Percentiles rank a stretch among this genome's conserved stretches.
Evolutionary conservation across 2,797 vertebrate species (phyloP).

Genomic region (Hippocampus kuda): DNA sequence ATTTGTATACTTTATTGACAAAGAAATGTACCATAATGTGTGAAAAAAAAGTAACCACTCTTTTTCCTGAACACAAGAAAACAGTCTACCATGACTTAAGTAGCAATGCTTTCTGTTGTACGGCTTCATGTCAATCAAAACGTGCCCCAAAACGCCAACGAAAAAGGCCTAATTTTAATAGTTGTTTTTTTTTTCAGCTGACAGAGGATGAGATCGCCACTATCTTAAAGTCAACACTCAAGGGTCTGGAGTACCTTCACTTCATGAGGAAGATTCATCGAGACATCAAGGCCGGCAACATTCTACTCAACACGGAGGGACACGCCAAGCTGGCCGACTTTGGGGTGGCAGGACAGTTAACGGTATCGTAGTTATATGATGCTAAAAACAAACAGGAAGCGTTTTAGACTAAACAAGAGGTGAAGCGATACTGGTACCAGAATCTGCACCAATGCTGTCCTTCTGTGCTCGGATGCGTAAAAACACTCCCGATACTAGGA

Average conservation of each 20-base stretch:
- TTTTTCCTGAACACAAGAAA: too few relatives aligned
- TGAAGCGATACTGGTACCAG: too few relatives aligned
- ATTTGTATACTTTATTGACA: too few relatives aligned
- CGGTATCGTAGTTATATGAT: constrained; percentile 61
- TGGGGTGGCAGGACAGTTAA: constrained; percentile 93
- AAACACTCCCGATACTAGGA: too few relatives aligned
- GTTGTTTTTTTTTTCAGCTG: constrained; percentile 60
- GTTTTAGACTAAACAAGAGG: neutral
- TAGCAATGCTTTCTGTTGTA: too few relatives aligned
- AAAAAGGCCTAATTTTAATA: neutral
- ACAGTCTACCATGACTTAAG: too few relatives aligned
- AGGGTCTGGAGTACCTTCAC: constrained; percentile 96
- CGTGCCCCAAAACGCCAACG: too few relatives aligned
- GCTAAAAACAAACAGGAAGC: neutral
- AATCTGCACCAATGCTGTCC: too few relatives aligned
- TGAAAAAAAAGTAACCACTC: too few relatives aligned
- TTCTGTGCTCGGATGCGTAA: too few relatives aligned
- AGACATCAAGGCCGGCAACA: constrained; percentile 98
- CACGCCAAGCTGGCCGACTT: constrained; percentile 97
- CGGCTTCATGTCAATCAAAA: too few relatives aligned
- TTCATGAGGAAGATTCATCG: constrained; percentile 99
- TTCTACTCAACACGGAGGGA: constrained; percentile 94
- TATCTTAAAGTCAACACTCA: constrained; percentile 93
- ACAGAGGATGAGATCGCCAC: constrained; percentile 99
- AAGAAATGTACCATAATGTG: too few relatives aligned